Evolutionary conservation across 2,113 vertebrate genomes (phyloP), one percentile per base, ranked within the genome.

Genomic region (Calidris pygmaea): DNA sequence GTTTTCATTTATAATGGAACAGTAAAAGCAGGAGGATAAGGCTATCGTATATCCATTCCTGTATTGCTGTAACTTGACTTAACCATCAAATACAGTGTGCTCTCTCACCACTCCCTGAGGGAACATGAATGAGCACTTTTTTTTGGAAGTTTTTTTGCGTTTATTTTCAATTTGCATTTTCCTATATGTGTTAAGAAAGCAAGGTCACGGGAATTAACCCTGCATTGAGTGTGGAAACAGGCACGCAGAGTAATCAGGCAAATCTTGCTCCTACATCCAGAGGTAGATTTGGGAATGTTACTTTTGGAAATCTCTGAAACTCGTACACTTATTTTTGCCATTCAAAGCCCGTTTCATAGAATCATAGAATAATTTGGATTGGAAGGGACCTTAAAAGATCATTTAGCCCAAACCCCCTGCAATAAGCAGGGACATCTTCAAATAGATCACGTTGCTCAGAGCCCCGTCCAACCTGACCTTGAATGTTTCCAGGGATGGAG

Each of bases 141-240:
- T 55, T 95, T 81, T 78, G 34, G 68, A 89, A 89, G 65, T 27
- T 35, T 81, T 37, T 84, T 84, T 86, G 26, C 71, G 35, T 90
- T 95, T 92, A 39, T 78, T 91, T 87, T 56, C 35, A 67, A 78
- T 91, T 84, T 95, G 35, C 76, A 60, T 95, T 65, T 74, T 91
- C 52, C 47, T 87, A 30, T 78, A 60, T 60, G 32, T 75, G n/a
- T 92, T 92, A 59, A 90, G 70, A 84, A 94, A 72, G 24, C 63
- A 86, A 95, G 63, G 85, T 86, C 85, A 60, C 13, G 35, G 53
- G 82, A 70, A 23, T 83, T 87, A 90, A 88, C 62, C 39, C 48
- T 79, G 47, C 47, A 74, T 1, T 14, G 23, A 81, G 32, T 75
- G 55, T 5, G 30, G 72, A 74, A 74, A 63, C 18, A 58, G n/a